These are phyloP conservation scores for Leucophenga maculata DNA, from an alignment of 2,888 invertebrate species.

Conservation along the genomic window DNA sequence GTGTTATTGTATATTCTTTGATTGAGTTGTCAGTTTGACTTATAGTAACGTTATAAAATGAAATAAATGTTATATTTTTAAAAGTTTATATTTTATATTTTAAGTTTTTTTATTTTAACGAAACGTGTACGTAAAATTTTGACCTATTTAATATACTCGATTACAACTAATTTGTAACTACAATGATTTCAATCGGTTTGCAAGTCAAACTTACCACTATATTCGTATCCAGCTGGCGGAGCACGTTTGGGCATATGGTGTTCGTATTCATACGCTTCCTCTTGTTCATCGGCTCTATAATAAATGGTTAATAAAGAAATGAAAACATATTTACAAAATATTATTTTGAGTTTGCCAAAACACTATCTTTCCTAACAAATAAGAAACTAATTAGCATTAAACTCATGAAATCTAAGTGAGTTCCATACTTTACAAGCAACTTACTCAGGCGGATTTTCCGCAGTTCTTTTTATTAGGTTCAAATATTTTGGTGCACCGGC, in stretches of 20 bases:
- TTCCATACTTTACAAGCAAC: conserved; percentile 62
- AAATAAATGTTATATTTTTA: conserved; percentile 17
- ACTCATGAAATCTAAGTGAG: conserved; percentile 28
- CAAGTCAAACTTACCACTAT: conserved; percentile 55
- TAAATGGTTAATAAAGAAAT: neutral
- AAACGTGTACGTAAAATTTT: neutral
- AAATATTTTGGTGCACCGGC: conserved; percentile 56
- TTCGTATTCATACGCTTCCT: conserved; percentile 56
- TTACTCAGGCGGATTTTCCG: conserved; percentile 63
- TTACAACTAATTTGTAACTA: neutral
- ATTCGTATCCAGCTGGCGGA: conserved; percentile 54
- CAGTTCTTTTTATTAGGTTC: conserved; percentile 58
- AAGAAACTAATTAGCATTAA: conserved; percentile 6
- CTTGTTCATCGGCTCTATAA: conserved; percentile 52
- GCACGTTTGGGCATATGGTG: conserved; percentile 54
- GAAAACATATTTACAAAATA: neutral
- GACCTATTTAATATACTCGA: too few relatives aligned
- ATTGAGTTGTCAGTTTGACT: neutral
- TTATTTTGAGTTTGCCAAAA: neutral
- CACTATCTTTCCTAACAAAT: too few relatives aligned
- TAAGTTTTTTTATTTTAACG: neutral
- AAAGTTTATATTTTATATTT: conserved; percentile 20
- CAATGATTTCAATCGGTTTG: conserved; percentile 23
- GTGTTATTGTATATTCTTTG: conserved; percentile 35
- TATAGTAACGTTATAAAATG: neutral